Conservation (phyloP, 2,113 vertebrate species). For the Micronycteris hirsuta region DNA sequence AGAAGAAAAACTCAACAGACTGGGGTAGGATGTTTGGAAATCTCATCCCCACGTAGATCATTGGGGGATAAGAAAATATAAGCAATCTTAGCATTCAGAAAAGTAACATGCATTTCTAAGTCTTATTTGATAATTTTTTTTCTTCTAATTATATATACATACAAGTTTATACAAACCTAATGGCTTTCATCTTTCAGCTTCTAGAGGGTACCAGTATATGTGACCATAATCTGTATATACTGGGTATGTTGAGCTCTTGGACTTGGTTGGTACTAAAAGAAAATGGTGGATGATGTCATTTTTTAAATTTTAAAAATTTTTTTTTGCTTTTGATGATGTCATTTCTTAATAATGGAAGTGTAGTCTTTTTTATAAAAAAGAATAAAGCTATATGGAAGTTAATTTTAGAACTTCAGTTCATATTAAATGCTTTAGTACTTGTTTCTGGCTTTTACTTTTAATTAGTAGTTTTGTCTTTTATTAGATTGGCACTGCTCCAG, state of each 20-base stretch:
- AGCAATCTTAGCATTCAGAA: not conserved
- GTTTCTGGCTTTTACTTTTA: slow-evolving; percentile 45
- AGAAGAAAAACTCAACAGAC: slow-evolving; percentile 57
- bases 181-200: slow-evolving; percentile 6
- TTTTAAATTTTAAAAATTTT: not conserved
- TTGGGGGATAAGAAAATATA: not conserved
- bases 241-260: not conserved
- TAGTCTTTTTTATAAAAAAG: not conserved
- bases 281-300: not conserved
- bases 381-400: slow-evolving; percentile 8
- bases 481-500: slow-evolving; percentile 61
- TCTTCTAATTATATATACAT: not conserved
- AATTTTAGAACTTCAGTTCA: not conserved
- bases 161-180: not conserved
- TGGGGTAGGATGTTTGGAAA: slow-evolving; percentile 10
- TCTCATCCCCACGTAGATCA: not conserved
- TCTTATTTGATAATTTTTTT: not conserved
- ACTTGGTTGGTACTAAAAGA: not conserved
- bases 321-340: no score
- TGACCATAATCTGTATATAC: not conserved
- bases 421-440: not conserved
- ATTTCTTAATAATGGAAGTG: not conserved
- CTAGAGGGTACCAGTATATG: not conserved
- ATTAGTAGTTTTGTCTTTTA: slow-evolving; percentile 13
- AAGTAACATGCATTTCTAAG: not conserved